Evolutionary conservation across 2,797 vertebrate genomes (phyloP), one percentile per base, ranked within the genome.

Genomic region (Coluber constrictor): DNA sequence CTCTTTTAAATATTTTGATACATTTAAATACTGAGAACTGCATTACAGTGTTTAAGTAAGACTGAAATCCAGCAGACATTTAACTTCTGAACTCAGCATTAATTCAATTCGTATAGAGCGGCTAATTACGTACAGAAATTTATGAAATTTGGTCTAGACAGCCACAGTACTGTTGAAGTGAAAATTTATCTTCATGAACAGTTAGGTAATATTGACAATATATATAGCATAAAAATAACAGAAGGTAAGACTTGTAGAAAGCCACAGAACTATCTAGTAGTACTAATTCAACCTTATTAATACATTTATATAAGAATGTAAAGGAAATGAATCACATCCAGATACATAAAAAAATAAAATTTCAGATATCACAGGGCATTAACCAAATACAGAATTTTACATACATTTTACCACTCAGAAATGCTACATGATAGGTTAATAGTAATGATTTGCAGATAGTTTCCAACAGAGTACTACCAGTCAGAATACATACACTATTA

Each of bases 281-380:
- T 37, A 92, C 86, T 63, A 92, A 9, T 92, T 92, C 29, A 86
- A 51, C 56, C 51, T 89, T 89, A 89, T 89, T 92, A 54, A 89
- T 27, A 60, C 13, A 86, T 89, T 32, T 74, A 92, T 83, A 18
- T 94, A 93, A 92, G 90, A 94, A 88, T 55, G 27, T 37, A 86
- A 51, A 86, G 90, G 88, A 88, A 74, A 94, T 86, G 91, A 96
- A 90, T 90, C 94, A 94, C 20, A 88, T 92, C 86, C 51, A 7
- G 4, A 16, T n/a, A 59, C 59, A 93, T 92, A 27, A 61, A 83
- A 66, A 88, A 93, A 93, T 87, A 86, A 90, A 92, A 57, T 32
- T 43, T 23, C 89, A 4, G 3, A 10, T n/a, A 66, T 90, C 61
- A 66, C 79, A 86, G 37, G 51, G 59, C 63, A 90, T 27, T 86